phyloP scores from a whole-genome alignment of 2,888 invertebrate species.

The Lithodes maja region DNA sequence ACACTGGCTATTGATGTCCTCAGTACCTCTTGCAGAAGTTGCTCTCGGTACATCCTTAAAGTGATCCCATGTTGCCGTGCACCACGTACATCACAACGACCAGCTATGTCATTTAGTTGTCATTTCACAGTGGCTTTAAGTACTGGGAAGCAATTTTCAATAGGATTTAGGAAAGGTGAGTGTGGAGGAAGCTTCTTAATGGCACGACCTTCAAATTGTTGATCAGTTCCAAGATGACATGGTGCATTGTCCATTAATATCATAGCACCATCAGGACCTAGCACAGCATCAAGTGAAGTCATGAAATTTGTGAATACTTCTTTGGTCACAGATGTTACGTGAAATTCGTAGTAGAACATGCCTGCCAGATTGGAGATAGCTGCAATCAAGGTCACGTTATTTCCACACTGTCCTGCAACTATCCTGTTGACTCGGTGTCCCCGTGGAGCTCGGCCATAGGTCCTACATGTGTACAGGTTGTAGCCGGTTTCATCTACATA shows the following conservation, averaged over 20 bases:
- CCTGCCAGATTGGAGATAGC: slow-evolving; percentile 16
- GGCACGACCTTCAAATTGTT: neutral
- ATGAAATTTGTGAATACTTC: neutral
- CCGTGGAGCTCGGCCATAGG: slow-evolving; percentile 7
- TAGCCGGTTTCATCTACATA: slow-evolving; percentile 14
- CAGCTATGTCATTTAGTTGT: neutral
- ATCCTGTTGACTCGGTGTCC: slow-evolving; percentile 12
- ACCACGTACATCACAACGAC: neutral
- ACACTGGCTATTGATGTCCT: neutral
- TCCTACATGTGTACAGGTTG: slow-evolving; percentile 26
- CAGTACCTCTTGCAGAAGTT: slow-evolving; percentile 14
- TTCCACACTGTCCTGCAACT: neutral
- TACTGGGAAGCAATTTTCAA: slow-evolving; percentile 1
- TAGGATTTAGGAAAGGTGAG: neutral
- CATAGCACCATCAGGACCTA: neutral
- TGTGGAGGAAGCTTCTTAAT: slow-evolving; percentile 18
- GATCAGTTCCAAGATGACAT: neutral
- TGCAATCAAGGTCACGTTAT: neutral
- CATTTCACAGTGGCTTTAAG: neutral
- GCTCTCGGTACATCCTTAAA: neutral
- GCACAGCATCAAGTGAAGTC: neutral
- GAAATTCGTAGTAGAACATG: neutral
- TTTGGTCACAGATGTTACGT: slow-evolving; percentile 8
- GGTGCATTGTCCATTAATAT: slow-evolving; percentile 12
- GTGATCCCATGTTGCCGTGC: slow-evolving; percentile 4